A percentile compares a stretch with the other conserved stretches of the same genome.
Evolutionary conservation across 2,113 vertebrate species (phyloP).

Genomic region (Accipiter virgatus): DNA sequence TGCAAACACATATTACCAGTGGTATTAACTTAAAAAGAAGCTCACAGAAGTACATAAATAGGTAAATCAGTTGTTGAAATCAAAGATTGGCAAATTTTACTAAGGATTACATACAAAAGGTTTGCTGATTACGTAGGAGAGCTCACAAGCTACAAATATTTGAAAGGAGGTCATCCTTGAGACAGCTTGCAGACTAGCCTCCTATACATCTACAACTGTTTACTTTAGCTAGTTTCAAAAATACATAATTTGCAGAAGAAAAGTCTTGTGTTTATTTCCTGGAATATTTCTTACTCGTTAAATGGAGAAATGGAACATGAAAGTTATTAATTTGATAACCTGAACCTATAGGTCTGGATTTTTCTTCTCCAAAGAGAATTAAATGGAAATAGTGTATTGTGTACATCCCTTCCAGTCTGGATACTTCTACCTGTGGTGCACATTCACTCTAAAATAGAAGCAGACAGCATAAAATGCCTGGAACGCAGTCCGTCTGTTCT

Average conservation of each 20-base stretch:
- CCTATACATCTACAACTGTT: background rate
- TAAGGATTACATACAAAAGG: background rate
- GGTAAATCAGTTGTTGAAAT: background rate
- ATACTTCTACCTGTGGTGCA: background rate
- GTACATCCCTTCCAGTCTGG: background rate
- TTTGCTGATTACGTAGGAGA: background rate
- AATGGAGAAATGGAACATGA: background rate
- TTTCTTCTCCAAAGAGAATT: background rate
- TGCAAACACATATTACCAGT: background rate
- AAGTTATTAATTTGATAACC: background rate
- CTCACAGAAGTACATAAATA: background rate
- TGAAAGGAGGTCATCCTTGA: background rate
- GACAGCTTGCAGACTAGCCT: background rate
- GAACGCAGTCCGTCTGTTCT: background rate
- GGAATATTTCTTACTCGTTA: background rate
- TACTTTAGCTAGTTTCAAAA: background rate
- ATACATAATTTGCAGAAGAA: background rate
- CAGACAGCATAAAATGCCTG: slow-evolving; percentile 42
- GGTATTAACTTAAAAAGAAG: background rate
- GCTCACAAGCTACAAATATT: background rate
- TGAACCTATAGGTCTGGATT: background rate
- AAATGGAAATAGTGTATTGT: background rate
- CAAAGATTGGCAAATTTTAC: background rate
- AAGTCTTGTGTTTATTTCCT: background rate
- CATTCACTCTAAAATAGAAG: background rate